Conservation (phyloP, 92 coral and sea anemone genomes). For the Porites rus region DNA sequence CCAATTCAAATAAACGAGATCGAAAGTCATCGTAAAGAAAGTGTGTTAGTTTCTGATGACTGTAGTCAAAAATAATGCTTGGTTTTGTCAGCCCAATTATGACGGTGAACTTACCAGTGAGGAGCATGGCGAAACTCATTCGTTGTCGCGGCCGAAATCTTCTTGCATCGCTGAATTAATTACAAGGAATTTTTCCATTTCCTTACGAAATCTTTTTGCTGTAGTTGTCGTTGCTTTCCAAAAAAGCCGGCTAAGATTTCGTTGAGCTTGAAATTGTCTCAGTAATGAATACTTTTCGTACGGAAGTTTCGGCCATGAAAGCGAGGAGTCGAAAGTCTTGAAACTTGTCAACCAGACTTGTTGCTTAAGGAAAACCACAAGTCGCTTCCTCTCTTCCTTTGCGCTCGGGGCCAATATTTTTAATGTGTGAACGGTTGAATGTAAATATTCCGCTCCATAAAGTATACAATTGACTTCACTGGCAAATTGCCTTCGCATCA, state of each 20-base stretch:
- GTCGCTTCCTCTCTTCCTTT: neutral
- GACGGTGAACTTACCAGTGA: neutral
- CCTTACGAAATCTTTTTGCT: neutral
- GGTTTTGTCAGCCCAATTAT: neutral
- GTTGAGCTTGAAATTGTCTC: neutral
- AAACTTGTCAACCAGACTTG: neutral
- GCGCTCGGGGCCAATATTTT: constrained; percentile 11
- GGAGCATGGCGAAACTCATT: neutral
- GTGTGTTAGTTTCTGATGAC: constrained; percentile 3
- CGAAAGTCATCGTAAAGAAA: neutral
- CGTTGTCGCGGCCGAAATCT: neutral
- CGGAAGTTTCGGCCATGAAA: too few species aligned
- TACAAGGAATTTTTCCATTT: neutral
- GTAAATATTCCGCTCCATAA: constrained; percentile 7
- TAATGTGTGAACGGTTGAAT: constrained; percentile 12
- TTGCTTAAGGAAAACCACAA: neutral
- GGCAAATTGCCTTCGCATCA: constrained; percentile 13
- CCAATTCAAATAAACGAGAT: neutral
- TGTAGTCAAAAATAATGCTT: neutral
- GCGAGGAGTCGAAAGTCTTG: neutral
- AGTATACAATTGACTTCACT: neutral
- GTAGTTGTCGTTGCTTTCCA: neutral
- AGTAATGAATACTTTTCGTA: neutral
- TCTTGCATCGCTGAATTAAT: neutral
- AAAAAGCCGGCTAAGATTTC: neutral